Evolutionary conservation across 2,888 invertebrate genomes (phyloP).

Genomic region (Halictus ligatus): DNA sequence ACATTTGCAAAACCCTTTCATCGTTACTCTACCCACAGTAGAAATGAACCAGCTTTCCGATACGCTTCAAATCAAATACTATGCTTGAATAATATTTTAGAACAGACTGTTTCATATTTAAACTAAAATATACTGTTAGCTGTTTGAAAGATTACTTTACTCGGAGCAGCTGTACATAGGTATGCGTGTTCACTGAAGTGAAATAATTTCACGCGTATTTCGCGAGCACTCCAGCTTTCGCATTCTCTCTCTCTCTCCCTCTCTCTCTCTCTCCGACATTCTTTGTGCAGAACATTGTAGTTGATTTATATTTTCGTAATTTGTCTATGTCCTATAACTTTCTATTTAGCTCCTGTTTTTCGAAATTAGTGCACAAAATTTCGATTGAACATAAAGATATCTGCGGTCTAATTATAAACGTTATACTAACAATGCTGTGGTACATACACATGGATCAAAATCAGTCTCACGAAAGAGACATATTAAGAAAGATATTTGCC

Average conservation of each 20-base stretch:
- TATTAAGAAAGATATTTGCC: neutral
- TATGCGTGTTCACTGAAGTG: neutral
- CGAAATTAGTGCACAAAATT: neutral
- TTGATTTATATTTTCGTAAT: neutral
- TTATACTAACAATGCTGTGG: too few species aligned
- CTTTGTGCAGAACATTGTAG: neutral
- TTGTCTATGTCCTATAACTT: neutral
- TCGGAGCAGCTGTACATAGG: neutral
- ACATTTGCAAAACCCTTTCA: neutral
- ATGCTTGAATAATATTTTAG: neutral
- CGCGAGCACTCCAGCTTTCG: neutral
- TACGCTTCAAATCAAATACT: neutral
- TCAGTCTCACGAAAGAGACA: neutral
- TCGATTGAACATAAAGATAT: neutral
- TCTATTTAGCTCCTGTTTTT: neutral
- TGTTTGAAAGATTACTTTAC: neutral
- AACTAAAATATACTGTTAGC: neutral
- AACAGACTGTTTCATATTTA: neutral
- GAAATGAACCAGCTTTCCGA: neutral
- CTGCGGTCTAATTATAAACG: too few species aligned
- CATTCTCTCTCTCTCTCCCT: neutral
- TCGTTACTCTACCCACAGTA: neutral
- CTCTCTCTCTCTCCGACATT: neutral
- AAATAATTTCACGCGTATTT: constrained; percentile 3
- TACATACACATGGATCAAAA: too few species aligned